Percentiles rank a stretch among this genome's conserved stretches.
Evolutionary conservation across 2,113 vertebrate genomes (phyloP).

Genomic region (Crotalus horridus): DNA sequence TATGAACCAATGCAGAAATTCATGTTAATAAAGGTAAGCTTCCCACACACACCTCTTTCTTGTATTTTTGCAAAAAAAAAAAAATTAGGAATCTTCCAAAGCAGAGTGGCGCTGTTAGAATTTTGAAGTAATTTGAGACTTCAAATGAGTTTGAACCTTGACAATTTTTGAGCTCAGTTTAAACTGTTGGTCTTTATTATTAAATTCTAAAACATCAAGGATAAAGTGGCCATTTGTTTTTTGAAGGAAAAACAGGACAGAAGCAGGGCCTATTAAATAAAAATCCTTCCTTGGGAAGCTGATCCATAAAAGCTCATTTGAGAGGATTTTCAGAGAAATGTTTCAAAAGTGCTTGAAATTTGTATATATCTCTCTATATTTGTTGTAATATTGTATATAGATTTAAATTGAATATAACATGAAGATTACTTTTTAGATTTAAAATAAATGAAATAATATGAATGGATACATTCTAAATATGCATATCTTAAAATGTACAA

Average conservation of each 20-base stretch:
- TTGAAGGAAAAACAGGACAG: not conserved
- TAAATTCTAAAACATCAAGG: not conserved
- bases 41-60: not conserved
- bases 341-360: not conserved
- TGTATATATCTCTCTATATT: not conserved
- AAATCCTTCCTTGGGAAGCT: not conserved
- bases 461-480: not conserved
- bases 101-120: not conserved
- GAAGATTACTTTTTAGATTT: not conserved
- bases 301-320: not conserved
- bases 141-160: not conserved
- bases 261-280: not conserved
- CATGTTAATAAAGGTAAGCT: constrained; percentile 95
- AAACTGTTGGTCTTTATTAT: not conserved
- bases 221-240: not conserved
- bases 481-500: not conserved
- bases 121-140: not conserved
- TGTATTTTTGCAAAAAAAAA: too few species aligned
- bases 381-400: not conserved
- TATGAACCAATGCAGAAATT: constrained; percentile 99
- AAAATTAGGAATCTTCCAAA: not conserved
- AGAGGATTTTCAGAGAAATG: not conserved
- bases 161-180: not conserved
- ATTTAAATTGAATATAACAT: not conserved
- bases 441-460: not conserved